Evolutionary conservation across 2,113 vertebrate species (phyloP).

Genomic region (Gracilinanus agilis): DNA sequence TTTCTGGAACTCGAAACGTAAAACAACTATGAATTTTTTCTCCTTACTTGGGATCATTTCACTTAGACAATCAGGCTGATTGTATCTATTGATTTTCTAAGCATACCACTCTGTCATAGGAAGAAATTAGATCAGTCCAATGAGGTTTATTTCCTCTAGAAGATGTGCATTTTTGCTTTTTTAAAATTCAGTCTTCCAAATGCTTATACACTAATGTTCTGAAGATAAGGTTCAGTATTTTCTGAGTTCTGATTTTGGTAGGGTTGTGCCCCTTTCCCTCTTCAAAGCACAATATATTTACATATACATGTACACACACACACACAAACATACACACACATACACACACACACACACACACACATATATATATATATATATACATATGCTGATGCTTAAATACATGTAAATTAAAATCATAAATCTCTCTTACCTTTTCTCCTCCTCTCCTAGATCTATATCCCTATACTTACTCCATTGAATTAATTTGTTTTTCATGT

Average conservation of each 20-base stretch:
- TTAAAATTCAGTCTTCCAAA: constrained; percentile 1
- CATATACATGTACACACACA: neutral
- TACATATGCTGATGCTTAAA: neutral
- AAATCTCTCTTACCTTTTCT: neutral
- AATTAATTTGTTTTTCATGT: constrained; percentile 17
- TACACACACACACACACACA: neutral
- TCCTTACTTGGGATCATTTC: neutral
- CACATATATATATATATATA: too few relatives aligned
- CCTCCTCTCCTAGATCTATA: neutral
- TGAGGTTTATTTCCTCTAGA: neutral
- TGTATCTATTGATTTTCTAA: constrained; percentile 24
- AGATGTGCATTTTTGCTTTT: neutral
- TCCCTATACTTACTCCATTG: neutral
- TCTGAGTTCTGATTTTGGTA: neutral
- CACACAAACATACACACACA: too few relatives aligned
- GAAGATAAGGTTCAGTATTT: neutral
- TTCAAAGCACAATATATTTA: constrained; percentile 7
- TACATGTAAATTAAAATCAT: constrained; percentile 7
- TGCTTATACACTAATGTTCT: constrained; percentile 7
- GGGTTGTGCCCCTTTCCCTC: neutral
- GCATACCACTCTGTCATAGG: neutral
- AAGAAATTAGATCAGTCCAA: constrained; percentile 35
- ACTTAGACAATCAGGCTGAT: constrained; percentile 11
- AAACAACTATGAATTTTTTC: constrained; percentile 3
- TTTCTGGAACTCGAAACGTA: neutral